A percentile compares a stretch with the other conserved stretches of the same genome.
Evolutionary conservation across 2,888 invertebrate species (phyloP).

Genomic region (Encarsia formosa): DNA sequence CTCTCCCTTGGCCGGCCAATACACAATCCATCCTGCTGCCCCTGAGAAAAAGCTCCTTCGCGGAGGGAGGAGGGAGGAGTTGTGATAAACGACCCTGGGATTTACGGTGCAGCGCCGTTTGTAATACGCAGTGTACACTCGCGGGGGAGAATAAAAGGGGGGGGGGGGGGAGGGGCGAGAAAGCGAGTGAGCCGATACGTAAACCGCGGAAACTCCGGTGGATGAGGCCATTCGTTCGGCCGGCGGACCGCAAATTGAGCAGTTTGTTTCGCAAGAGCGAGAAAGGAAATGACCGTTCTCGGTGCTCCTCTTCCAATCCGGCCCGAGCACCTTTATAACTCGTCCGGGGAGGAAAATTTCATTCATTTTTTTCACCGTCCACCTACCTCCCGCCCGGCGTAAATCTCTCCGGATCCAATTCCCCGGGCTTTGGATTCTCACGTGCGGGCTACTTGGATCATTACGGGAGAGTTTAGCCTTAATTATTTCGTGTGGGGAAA

Average conservation of each 20-base stretch:
- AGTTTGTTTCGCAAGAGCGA: slow-evolving; percentile 40
- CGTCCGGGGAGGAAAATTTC: background rate
- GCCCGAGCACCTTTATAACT: background rate
- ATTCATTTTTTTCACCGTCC: slow-evolving; percentile 4
- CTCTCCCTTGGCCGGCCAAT: no score
- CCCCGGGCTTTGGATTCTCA: no score
- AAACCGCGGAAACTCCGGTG: slow-evolving; percentile 37
- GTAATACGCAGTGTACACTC: no score
- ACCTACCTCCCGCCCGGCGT: background rate
- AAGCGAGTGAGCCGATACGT: slow-evolving; percentile 32
- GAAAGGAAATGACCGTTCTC: slow-evolving; percentile 17
- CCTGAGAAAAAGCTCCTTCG: background rate
- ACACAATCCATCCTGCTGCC: no score
- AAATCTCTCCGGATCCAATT: background rate
- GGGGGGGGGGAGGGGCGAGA: background rate
- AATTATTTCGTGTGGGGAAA: no score
- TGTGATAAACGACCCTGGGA: slow-evolving; percentile 27
- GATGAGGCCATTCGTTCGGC: slow-evolving; percentile 40
- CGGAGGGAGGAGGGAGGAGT: background rate
- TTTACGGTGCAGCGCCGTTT: slow-evolving; percentile 23
- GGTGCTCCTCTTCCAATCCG: background rate
- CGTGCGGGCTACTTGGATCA: no score
- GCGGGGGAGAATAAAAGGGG: background rate
- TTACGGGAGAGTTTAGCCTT: no score
- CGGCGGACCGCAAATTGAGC: slow-evolving; percentile 45